Evolutionary conservation across 2,113 vertebrate species (phyloP).

Genomic region (Acrocephalus kingi): DNA sequence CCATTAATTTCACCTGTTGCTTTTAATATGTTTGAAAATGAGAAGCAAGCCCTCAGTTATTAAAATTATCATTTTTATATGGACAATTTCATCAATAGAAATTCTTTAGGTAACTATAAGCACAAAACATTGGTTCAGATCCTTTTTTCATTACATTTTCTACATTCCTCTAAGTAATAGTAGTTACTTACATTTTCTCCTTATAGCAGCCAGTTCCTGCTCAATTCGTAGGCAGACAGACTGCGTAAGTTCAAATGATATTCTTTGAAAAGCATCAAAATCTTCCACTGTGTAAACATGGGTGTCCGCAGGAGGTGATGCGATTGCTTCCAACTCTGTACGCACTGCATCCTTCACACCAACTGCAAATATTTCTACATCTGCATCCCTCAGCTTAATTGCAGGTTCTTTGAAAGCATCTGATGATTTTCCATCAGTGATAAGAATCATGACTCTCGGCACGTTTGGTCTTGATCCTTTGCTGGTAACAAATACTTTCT

Average conservation of each 20-base stretch:
- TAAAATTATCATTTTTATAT: neutral
- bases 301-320: conserved; percentile 85
- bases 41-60: neutral
- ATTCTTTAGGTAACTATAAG: neutral
- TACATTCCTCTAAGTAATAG: neutral
- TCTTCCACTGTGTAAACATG: conserved; percentile 98
- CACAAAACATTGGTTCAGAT: neutral
- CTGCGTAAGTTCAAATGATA: conserved; percentile 94
- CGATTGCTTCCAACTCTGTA: conserved; percentile 93
- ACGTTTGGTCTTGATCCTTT: conserved; percentile 89
- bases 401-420: conserved; percentile 94
- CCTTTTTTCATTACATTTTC: neutral
- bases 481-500: conserved; percentile 85
- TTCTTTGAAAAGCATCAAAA: conserved; percentile 97
- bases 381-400: conserved; percentile 82
- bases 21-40: neutral
- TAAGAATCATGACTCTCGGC: conserved; percentile 93
- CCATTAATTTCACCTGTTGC: neutral
- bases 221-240: conserved; percentile 96
- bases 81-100: neutral
- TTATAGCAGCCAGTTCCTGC: conserved; percentile 88
- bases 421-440: conserved; percentile 98
- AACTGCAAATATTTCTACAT: conserved; percentile 97
- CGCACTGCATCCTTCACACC: conserved; percentile 96
- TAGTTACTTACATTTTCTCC: conserved; percentile 84